A percentile compares a stretch with the other conserved stretches of the same genome.
Conservation (phyloP, 2,113 vertebrate genomes). For the Chlamydotis undulata region DNA sequence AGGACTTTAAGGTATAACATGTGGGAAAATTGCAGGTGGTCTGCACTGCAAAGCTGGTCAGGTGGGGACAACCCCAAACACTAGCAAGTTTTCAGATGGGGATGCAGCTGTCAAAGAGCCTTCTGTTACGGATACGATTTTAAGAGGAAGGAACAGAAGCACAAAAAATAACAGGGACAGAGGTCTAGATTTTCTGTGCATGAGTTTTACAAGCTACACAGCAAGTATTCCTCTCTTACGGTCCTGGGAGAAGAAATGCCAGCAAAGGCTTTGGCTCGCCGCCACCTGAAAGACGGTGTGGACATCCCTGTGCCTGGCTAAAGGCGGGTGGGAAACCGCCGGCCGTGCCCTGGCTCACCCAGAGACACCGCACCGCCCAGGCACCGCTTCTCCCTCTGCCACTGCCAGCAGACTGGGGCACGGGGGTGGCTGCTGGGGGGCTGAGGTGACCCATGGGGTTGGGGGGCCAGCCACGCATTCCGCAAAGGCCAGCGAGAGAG, state of each 20-base stretch:
- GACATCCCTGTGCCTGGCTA: background rate
- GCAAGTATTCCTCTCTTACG: background rate
- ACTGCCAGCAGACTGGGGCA: background rate
- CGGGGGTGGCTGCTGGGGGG: background rate
- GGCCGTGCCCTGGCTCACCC: background rate
- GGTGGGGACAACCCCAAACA: constrained; percentile 43
- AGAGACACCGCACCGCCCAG: no score
- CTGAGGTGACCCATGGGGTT: background rate
- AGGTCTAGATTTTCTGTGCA: background rate
- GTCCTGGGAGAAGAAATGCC: background rate
- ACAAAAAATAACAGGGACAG: background rate
- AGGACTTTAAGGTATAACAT: constrained; percentile 19
- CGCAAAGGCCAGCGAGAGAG: background rate
- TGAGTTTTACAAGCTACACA: background rate
- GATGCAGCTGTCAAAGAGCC: constrained; percentile 39
- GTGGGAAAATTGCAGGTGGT: constrained; percentile 48
- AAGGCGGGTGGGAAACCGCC: background rate
- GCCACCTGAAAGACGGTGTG: background rate
- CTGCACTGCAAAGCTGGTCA: constrained; percentile 39
- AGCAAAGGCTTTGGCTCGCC: background rate
- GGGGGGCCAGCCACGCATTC: fast-evolving
- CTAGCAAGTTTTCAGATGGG: constrained; percentile 48
- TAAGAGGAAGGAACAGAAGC: background rate
- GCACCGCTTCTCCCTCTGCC: background rate
- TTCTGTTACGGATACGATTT: background rate